These are phyloP conservation scores for Antheraea yamamai DNA, from an alignment of 2,888 invertebrate genomes.

Conservation along the genomic window DNA sequence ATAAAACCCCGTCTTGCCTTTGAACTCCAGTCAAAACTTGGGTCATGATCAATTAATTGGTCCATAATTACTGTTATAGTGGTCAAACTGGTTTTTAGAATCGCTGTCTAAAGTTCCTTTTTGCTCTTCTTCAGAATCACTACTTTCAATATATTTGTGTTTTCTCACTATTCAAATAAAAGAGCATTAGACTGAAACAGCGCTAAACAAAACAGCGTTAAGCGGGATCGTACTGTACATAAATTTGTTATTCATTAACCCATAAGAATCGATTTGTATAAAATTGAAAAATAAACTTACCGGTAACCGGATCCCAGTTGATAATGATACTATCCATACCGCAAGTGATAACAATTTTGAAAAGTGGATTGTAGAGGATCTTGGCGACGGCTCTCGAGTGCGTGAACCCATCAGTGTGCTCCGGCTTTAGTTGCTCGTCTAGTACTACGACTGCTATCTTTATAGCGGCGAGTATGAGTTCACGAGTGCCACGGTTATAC, in stretches of 20 bases:
- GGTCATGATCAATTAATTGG: too few species aligned
- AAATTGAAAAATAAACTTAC: constrained; percentile 38
- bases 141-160: background rate
- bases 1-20: too few species aligned
- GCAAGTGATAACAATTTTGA: constrained; percentile 88
- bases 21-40: too few species aligned
- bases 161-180: too few species aligned
- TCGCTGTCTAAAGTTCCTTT: too few species aligned
- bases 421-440: constrained; percentile 84
- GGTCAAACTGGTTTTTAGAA: too few species aligned
- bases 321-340: constrained; percentile 91
- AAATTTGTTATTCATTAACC: background rate
- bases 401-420: constrained; percentile 87
- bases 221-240: too few species aligned
- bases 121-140: too few species aligned
- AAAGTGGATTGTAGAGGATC: constrained; percentile 89
- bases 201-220: too few species aligned
- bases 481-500: constrained; percentile 85
- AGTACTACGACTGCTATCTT: constrained; percentile 85
- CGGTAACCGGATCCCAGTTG: constrained; percentile 90
- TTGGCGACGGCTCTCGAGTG: constrained; percentile 87
- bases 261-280: background rate
- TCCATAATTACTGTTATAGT: too few species aligned
- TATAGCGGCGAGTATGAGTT: constrained; percentile 85
- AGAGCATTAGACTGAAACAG: too few species aligned